Conservation (phyloP, 2,113 vertebrate species). For the Lota lota region DNA sequence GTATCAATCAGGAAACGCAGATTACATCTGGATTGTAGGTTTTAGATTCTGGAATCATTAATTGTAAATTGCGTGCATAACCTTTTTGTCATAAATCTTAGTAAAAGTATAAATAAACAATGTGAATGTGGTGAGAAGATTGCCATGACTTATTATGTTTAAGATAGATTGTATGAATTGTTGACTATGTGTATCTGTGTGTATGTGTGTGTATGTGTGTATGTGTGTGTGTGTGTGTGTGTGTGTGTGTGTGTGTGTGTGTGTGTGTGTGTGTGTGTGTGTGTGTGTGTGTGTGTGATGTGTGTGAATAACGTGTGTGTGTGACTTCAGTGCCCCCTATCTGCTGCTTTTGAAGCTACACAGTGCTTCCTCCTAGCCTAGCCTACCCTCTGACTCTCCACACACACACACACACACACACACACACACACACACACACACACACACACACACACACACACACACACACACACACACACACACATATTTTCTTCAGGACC, state of each 20-base stretch:
- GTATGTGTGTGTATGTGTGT: neutral
- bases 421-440: neutral
- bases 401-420: neutral
- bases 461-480: slow-evolving; percentile 7
- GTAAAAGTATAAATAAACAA: neutral
- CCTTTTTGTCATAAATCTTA: neutral
- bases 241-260: neutral
- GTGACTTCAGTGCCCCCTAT: slow-evolving; percentile 10
- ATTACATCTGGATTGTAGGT: too few species aligned
- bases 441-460: slow-evolving; percentile 24
- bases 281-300: neutral
- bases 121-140: neutral
- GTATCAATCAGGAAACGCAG: too few species aligned
- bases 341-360: neutral
- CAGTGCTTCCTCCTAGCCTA: neutral
- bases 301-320: neutral
- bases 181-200: neutral
- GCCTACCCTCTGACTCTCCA: slow-evolving; percentile 50
- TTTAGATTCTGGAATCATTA: too few species aligned
- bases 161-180: too few species aligned
- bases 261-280: neutral
- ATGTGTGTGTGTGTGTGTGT: slow-evolving; percentile 10
- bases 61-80: too few species aligned
- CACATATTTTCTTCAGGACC: slow-evolving; percentile 43
- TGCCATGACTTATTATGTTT: neutral